A percentile compares a stretch with the other conserved stretches of the same genome.
Conservation (phyloP, 2,888 invertebrate genomes). For the Ariolimax columbianus region DNA sequence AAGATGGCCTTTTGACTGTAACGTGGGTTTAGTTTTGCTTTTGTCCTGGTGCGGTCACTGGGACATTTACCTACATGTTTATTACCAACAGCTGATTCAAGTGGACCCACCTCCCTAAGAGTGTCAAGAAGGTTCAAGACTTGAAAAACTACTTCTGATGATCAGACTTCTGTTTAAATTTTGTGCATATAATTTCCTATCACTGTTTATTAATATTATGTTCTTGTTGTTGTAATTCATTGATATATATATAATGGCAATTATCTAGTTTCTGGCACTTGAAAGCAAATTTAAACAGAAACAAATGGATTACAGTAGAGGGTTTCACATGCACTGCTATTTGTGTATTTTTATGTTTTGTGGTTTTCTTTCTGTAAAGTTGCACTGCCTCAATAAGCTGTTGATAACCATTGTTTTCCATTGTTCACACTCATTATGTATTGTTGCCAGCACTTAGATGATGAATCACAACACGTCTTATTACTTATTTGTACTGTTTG, state of each 20-base stretch:
- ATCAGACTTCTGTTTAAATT: no score
- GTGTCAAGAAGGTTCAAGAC: no score
- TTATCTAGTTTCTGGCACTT: neutral
- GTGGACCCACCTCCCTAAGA: no score
- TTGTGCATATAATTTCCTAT: no score
- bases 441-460: neutral
- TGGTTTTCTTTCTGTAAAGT: neutral
- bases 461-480: neutral
- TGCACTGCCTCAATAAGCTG: neutral
- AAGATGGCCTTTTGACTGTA: no score
- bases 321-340: neutral
- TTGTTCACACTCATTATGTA: neutral
- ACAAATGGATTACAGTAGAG: neutral
- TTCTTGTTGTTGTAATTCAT: neutral
- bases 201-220: no score
- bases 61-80: no score
- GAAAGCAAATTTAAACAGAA: neutral
- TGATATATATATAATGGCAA: neutral
- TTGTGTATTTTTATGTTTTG: neutral
- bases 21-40: no score
- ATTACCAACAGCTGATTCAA: no score
- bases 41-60: no score
- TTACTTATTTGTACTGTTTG: neutral
- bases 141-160: no score
- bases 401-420: neutral